A percentile compares a stretch with the other conserved stretches of the same genome.
phyloP scores from a whole-genome alignment of 2,797 vertebrate species.

The Xiphorhynchus erythropygius region DNA sequence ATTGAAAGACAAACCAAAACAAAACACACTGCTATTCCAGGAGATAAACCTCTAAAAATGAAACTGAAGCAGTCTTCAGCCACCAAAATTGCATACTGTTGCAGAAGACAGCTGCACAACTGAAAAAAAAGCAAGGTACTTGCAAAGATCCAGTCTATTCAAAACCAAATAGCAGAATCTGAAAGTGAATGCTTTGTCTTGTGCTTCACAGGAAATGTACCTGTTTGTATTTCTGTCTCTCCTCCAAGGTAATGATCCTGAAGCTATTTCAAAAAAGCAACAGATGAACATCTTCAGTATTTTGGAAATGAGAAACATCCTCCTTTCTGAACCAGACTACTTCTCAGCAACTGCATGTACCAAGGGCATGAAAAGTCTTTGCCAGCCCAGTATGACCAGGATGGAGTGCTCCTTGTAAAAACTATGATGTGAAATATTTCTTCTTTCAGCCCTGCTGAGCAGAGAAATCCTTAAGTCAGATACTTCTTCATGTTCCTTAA shows the following conservation, averaged over 20 bases:
- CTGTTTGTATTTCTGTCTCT: background rate
- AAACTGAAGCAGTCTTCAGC: background rate
- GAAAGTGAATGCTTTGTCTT: background rate
- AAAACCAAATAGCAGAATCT: background rate
- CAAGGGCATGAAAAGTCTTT: background rate
- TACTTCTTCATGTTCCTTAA: background rate
- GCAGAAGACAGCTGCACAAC: background rate
- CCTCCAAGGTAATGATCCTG: background rate
- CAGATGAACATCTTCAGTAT: background rate
- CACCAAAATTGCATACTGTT: background rate
- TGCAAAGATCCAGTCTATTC: background rate
- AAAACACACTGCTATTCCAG: background rate
- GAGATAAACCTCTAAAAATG: background rate
- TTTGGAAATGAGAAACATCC: background rate
- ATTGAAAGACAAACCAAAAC: background rate
- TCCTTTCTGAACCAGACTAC: background rate
- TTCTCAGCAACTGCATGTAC: background rate
- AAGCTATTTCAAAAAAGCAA: background rate
- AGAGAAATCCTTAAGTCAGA: background rate
- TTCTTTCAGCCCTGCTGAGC: background rate
- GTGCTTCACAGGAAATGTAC: background rate
- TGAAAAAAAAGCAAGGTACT: background rate
- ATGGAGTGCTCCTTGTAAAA: background rate
- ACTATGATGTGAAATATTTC: background rate
- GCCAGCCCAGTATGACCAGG: background rate